Conservation (phyloP, 2,888 invertebrate species). For the Plebejus melissa region DNA sequence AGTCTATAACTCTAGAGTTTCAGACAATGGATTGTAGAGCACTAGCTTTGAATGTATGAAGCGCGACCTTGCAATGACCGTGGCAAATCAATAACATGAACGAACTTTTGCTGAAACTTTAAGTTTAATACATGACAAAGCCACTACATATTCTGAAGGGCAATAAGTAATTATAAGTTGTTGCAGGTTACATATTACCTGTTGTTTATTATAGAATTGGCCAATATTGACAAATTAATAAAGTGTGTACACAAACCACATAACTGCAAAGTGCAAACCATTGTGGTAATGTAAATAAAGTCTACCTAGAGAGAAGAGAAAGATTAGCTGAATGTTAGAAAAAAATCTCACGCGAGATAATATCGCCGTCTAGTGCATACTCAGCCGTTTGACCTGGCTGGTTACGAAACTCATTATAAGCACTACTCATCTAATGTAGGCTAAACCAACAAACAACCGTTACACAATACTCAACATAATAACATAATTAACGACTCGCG, state of each 20-base stretch:
- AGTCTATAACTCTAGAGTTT: neutral
- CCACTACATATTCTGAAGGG: neutral
- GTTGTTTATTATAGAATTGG: neutral
- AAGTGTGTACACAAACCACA: too few relatives aligned
- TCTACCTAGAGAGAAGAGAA: neutral
- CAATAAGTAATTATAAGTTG: too few relatives aligned
- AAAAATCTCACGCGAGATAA: conserved; percentile 9
- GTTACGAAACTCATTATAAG: conserved; percentile 25
- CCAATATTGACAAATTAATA: too few relatives aligned
- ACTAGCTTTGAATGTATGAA: neutral
- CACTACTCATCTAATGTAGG: conserved; percentile 11
- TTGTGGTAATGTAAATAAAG: too few relatives aligned
- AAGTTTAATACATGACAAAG: neutral
- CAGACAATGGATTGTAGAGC: neutral
- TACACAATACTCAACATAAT: conserved; percentile 16
- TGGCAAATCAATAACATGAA: conserved; percentile 11
- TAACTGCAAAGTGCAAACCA: too few relatives aligned
- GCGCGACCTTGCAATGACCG: conserved; percentile 24
- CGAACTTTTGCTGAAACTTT: conserved; percentile 1
- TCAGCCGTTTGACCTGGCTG: conserved; percentile 11
- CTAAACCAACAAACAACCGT: conserved; percentile 20
- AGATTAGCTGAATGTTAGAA: neutral
- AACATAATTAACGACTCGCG: conserved; percentile 2
- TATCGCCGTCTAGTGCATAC: neutral
- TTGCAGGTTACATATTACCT: neutral